Percentiles rank a stretch among this genome's conserved stretches.
phyloP scores from a whole-genome alignment of 1,140 invertebrate genomes.

The Pristionchus pacificus region DNA sequence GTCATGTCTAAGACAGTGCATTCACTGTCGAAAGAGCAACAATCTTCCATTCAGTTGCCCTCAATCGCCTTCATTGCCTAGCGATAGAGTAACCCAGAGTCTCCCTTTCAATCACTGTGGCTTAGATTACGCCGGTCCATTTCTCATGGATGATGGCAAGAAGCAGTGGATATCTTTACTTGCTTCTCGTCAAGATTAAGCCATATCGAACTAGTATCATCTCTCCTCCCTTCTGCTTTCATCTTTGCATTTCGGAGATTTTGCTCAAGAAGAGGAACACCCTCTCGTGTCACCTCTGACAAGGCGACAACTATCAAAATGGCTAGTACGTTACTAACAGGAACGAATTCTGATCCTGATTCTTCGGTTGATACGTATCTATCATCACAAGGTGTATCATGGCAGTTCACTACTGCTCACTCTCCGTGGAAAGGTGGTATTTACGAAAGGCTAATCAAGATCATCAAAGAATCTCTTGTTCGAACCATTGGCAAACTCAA shows the following conservation, averaged over 20 bases:
- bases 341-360: too few species aligned
- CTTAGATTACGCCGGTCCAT: background rate
- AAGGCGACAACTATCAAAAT: background rate
- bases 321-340: background rate
- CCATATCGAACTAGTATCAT: background rate
- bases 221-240: background rate
- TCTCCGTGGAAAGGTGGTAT: constrained; percentile 2
- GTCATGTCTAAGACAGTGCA: too few species aligned
- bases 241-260: background rate
- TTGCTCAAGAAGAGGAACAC: background rate
- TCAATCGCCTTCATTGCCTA: background rate
- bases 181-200: background rate
- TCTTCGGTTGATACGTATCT: background rate
- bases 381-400: background rate
- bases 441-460: background rate
- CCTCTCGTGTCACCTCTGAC: background rate
- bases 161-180: background rate
- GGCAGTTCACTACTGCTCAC: background rate
- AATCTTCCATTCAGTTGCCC: background rate
- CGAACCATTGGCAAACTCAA: background rate
- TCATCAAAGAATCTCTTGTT: background rate
- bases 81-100: background rate
- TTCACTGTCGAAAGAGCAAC: too few species aligned
- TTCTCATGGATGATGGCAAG: background rate
- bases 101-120: background rate